Evolutionary conservation across 1,140 invertebrate species (phyloP).

Genomic region (Drosophila teissieri): DNA sequence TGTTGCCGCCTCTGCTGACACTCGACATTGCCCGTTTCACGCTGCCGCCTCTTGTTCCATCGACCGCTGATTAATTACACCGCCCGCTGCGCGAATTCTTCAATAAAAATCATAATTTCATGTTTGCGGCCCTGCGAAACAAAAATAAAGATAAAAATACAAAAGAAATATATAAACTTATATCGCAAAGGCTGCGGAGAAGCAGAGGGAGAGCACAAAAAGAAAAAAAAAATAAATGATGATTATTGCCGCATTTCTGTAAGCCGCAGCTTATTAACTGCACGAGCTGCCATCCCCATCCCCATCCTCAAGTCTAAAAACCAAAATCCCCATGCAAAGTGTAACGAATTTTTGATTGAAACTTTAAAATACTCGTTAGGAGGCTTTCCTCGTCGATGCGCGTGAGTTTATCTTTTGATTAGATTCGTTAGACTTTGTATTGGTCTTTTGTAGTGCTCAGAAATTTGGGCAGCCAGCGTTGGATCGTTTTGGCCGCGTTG

Average conservation of each 20-base stretch:
- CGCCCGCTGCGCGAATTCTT: conserved; percentile 82
- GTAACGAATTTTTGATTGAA: conserved; percentile 82
- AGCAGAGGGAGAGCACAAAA: conserved; percentile 6
- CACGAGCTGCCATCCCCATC: conserved; percentile 60
- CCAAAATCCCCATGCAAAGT: conserved; percentile 55
- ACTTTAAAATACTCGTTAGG: conserved; percentile 82
- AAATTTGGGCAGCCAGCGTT: conserved; percentile 60
- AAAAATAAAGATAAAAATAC: conserved; percentile 25
- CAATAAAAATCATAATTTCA: conserved; percentile 83
- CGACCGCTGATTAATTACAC: conserved; percentile 78
- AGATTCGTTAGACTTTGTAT: conserved; percentile 81
- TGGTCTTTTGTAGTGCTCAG: conserved; percentile 67
- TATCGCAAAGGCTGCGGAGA: neutral
- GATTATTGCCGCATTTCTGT: conserved; percentile 83
- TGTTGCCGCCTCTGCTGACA: conserved; percentile 66
- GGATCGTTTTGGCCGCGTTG: conserved; percentile 42
- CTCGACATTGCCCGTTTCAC: conserved; percentile 68
- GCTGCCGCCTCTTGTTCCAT: conserved; percentile 51
- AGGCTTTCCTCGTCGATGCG: conserved; percentile 67
- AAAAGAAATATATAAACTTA: neutral
- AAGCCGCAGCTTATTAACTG: conserved; percentile 80
- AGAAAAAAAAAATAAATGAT: conserved; percentile 58
- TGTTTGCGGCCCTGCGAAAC: conserved; percentile 66
- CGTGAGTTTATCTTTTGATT: conserved; percentile 83
- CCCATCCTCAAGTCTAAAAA: too few species aligned